phyloP scores from a whole-genome alignment of 2,888 invertebrate genomes.

The Subacronicta megacephala region DNA sequence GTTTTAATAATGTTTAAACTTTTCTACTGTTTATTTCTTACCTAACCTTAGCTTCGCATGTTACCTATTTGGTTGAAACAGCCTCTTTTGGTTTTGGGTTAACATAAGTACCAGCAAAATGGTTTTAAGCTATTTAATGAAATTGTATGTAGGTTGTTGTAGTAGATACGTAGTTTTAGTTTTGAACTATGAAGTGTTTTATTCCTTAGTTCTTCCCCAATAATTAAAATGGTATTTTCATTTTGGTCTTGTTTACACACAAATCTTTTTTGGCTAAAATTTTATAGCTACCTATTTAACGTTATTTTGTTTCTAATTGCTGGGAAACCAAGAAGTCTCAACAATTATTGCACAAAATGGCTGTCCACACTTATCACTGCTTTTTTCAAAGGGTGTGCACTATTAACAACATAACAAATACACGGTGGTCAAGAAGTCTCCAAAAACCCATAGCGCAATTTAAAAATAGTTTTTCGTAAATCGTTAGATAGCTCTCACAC shows the following conservation, averaged over 20 bases:
- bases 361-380: constrained; percentile 11
- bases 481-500: neutral
- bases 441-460: too few species aligned
- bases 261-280: constrained; percentile 19
- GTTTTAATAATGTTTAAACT: neutral
- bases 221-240: too few species aligned
- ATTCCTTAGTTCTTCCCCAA: too few species aligned
- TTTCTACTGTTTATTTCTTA: constrained; percentile 21
- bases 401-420: too few species aligned
- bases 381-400: constrained; percentile 14
- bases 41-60: constrained; percentile 79
- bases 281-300: neutral
- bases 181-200: neutral
- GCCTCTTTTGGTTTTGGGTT: constrained; percentile 87
- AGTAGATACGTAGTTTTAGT: constrained; percentile 15
- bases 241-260: neutral
- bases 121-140: constrained; percentile 22
- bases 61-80: constrained; percentile 81
- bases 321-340: neutral
- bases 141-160: constrained; percentile 39
- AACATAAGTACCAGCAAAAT: constrained; percentile 35
- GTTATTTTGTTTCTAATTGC: neutral
- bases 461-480: too few species aligned
- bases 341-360: neutral
- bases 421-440: too few species aligned